Percentiles rank a stretch among this genome's conserved stretches.
Conservation (phyloP, 2,113 vertebrate species). For the Grus americana region DNA sequence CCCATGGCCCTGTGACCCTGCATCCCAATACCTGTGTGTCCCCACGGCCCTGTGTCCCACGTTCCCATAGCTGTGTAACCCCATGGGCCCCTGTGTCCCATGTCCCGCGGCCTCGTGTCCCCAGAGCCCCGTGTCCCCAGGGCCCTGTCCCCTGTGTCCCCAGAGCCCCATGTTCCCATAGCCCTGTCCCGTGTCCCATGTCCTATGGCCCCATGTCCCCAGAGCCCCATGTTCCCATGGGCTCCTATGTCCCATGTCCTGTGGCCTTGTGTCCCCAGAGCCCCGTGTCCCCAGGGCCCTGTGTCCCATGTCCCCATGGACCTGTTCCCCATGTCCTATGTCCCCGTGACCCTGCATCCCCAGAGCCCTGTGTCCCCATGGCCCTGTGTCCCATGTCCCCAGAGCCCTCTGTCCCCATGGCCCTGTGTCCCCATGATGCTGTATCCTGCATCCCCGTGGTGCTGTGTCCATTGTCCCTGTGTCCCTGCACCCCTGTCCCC, state of each 20-base stretch:
- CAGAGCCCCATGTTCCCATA: fast-evolving
- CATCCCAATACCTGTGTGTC: not conserved
- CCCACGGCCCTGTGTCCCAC: too few relatives aligned
- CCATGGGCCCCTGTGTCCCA: too few relatives aligned
- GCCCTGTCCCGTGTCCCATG: too few relatives aligned
- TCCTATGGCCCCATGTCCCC: too few relatives aligned
- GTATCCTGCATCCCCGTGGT: fast-evolving
- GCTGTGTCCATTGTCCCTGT: not conserved
- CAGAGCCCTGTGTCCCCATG: too few relatives aligned
- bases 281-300: too few relatives aligned
- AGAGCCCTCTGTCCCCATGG: not conserved
- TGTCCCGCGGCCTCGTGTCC: not conserved
- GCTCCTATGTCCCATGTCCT: too few relatives aligned
- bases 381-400: too few relatives aligned
- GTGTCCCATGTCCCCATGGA: too few relatives aligned
- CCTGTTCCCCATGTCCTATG: not conserved
- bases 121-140: not conserved
- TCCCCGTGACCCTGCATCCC: too few relatives aligned
- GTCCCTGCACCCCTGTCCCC: not conserved
- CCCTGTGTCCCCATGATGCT: not conserved
- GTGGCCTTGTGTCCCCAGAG: not conserved
- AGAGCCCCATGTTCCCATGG: not conserved
- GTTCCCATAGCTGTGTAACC: not conserved
- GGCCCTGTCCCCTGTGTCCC: too few relatives aligned
- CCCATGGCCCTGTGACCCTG: too few relatives aligned